Evolutionary conservation across 1,140 invertebrate species (phyloP).

Genomic region (Homalodisca vitripennis): DNA sequence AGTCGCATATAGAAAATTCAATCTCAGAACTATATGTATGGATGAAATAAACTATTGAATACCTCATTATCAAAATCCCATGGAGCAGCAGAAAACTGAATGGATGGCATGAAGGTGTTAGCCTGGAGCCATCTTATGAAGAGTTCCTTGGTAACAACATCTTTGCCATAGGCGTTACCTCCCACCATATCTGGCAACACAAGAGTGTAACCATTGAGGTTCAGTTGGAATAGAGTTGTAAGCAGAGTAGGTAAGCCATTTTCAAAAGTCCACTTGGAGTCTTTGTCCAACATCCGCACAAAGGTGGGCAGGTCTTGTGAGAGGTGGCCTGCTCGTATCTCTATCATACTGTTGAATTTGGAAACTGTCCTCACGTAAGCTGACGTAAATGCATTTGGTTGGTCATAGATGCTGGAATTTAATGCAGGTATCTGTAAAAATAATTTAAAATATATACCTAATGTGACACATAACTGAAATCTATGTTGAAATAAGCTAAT

Average conservation of each 20-base stretch:
- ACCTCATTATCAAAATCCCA: conserved; percentile 80
- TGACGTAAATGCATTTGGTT: conserved; percentile 35
- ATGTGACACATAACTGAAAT: too few species aligned
- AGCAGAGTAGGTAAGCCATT: conserved; percentile 79
- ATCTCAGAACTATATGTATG: too few species aligned
- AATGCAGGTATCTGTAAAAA: conserved; percentile 41
- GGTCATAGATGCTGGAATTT: conserved; percentile 36
- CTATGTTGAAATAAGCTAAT: too few species aligned
- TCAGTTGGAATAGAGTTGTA: conserved; percentile 75
- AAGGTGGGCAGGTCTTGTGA: conserved; percentile 80
- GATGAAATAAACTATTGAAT: too few species aligned
- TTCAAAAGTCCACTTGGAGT: conserved; percentile 73
- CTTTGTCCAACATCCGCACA: conserved; percentile 85
- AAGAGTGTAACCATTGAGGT: conserved; percentile 80
- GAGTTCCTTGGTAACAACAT: conserved; percentile 67
- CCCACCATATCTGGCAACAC: conserved; percentile 92
- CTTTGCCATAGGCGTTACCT: conserved; percentile 73
- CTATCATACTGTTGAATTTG: conserved; percentile 35
- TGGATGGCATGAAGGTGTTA: conserved; percentile 79
- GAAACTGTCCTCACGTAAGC: conserved; percentile 36
- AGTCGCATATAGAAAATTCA: too few species aligned
- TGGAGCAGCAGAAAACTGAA: conserved; percentile 87
- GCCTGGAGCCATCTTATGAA: conserved; percentile 88
- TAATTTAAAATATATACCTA: too few species aligned
- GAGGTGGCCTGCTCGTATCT: conserved; percentile 52